phyloP scores from a whole-genome alignment of 2,888 invertebrate genomes.

The Tinea semifulvella region DNA sequence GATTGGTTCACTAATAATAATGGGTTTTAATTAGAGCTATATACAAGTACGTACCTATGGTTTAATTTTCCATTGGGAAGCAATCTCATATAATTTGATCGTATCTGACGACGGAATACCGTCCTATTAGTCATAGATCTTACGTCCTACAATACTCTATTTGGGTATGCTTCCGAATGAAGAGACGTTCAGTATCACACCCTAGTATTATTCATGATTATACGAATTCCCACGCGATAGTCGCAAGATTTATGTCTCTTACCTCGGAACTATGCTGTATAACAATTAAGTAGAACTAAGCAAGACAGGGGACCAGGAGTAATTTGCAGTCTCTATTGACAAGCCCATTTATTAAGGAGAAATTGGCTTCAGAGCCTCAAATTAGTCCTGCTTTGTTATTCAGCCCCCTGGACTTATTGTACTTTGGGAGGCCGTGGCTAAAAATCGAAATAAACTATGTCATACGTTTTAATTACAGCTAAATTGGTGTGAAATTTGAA shows the following conservation, averaged over 20 bases:
- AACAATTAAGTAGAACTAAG: constrained; percentile 18
- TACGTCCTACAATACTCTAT: not conserved
- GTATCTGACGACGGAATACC: not conserved
- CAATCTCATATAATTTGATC: constrained; percentile 5
- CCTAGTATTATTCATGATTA: not conserved
- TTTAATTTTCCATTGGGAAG: too few species aligned
- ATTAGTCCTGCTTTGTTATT: constrained; percentile 33
- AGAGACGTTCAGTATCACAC: too few species aligned
- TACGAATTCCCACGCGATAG: not conserved
- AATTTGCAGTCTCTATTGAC: constrained; percentile 25
- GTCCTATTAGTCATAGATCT: not conserved
- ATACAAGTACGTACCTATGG: too few species aligned
- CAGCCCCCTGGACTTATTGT: constrained; percentile 13
- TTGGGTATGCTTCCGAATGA: not conserved
- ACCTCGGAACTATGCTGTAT: not conserved
- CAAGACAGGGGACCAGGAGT: constrained; percentile 19
- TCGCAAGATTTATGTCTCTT: not conserved
- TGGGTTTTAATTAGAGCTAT: too few species aligned
- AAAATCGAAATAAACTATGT: not conserved
- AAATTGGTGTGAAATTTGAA: too few species aligned
- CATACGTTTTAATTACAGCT: too few species aligned
- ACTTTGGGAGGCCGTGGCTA: not conserved
- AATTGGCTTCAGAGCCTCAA: constrained; percentile 33
- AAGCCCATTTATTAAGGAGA: constrained; percentile 35
- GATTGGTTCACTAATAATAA: too few species aligned